These are phyloP conservation scores for Mus minutoides DNA, from an alignment of 2,797 vertebrate species.

Conservation along the genomic window DNA sequence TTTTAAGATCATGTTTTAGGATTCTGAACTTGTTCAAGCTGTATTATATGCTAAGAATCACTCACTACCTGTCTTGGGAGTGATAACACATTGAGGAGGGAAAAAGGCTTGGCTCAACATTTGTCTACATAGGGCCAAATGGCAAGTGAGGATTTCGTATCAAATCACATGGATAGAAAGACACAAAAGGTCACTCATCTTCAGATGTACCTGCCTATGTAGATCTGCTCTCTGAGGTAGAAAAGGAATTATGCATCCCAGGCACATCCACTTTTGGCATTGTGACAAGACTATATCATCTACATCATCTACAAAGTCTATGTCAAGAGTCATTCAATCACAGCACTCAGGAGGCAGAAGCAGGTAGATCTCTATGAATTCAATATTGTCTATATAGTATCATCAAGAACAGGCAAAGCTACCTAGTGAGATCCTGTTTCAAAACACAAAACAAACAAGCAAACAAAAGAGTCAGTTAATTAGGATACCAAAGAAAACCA, in stretches of 20 bases:
- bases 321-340: background rate
- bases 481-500: background rate
- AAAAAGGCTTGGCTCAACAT: background rate
- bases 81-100: accelerated
- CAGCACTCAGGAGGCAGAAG: background rate
- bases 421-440: background rate
- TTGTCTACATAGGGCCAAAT: background rate
- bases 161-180: background rate
- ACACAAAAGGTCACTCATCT: too few relatives aligned
- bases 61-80: background rate
- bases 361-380: background rate
- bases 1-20: background rate
- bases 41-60: background rate
- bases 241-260: background rate
- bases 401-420: background rate
- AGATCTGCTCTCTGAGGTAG: background rate
- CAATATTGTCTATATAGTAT: background rate
- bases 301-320: background rate
- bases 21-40: background rate
- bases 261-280: background rate
- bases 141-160: background rate
- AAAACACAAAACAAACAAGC: background rate
- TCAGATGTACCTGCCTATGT: background rate
- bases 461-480: background rate
- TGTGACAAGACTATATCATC: background rate